Evolutionary conservation across 2,113 vertebrate species (phyloP), one percentile per base, ranked within the genome.

Genomic region (Athene cunicularia): DNA sequence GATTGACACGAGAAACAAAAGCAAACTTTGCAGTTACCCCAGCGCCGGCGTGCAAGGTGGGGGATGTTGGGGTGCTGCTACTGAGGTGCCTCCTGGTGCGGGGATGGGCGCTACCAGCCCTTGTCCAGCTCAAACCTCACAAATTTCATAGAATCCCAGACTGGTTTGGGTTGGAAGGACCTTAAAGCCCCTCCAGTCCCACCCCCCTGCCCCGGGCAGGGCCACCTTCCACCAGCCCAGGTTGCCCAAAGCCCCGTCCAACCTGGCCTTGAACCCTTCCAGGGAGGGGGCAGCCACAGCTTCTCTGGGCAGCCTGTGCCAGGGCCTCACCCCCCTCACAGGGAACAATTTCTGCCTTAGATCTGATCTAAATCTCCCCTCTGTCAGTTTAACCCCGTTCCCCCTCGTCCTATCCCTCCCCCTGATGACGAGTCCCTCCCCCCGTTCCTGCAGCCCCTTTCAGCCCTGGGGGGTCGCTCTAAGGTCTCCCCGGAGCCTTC

Each of bases 31-130:
- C 22, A 62, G 67, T 49, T 53, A 35, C 18, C 37, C 33, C 41
- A 14, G 33, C 0, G 0, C 33, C 9, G 3, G 5, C 1, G 5
- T 5, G 23, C 7, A 18, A 68, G 73, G 24, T 27, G 49, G 59
- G 53, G 11, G 12, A 26, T 16, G 47, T 5, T 23, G 68, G 72
- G 56, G 27, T 43, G 63, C 59, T 81, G 71, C 75, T 73, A 2
- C 0, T 1, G 27, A 6, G 67, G 49, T 35, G 18, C 60, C 74
- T 41, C 19, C 15, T 21, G 21, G n/a, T 19, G 5, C 1, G 2
- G 56, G 45, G n/a, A 49, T 1, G 15, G 33, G 55, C 1, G 1
- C 35, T 55, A 30, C 32, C 47, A 41, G 68, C 28, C 39, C 22
- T 7, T 19, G 9, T 17, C 50, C 79, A 50, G 18, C 41, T 66